These are phyloP conservation scores for Sminthurides bifidus DNA, from an alignment of 1,140 invertebrate species.

Conservation along the genomic window DNA sequence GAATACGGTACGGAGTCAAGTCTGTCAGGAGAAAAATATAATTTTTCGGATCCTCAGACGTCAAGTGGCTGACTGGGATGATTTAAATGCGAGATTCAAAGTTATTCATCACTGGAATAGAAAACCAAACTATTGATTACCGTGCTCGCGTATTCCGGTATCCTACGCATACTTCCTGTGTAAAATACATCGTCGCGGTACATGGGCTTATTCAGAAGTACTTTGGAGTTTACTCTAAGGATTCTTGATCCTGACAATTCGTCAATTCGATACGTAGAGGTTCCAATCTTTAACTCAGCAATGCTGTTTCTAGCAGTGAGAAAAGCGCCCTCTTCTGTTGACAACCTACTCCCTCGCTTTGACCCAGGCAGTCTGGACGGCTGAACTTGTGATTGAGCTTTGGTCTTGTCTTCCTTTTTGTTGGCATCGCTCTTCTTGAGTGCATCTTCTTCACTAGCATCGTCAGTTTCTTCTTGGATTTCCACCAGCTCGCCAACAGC, in stretches of 20 bases:
- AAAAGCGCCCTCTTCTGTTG: not conserved
- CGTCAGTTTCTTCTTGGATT: slow-evolving; percentile 30
- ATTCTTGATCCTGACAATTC: slow-evolving; percentile 23
- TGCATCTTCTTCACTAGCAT: slow-evolving; percentile 33
- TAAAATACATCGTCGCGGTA: slow-evolving; percentile 84
- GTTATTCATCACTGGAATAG: not conserved
- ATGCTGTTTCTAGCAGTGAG: not conserved
- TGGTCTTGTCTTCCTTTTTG: not conserved
- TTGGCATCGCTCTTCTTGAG: not conserved
- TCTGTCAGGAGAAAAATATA: no score
- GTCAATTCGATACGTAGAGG: slow-evolving; percentile 15
- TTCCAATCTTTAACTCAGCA: slow-evolving; percentile 7
- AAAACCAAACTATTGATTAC: slow-evolving; percentile 34
- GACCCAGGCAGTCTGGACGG: no score
- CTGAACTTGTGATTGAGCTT: not conserved
- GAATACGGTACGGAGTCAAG: no score
- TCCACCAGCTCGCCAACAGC: not conserved
- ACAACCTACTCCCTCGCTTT: no score
- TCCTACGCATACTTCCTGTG: slow-evolving; percentile 60
- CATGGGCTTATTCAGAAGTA: slow-evolving; percentile 44
- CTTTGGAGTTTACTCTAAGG: slow-evolving; percentile 17
- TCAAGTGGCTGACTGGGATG: no score
- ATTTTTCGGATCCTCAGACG: no score
- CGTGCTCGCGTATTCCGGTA: slow-evolving; percentile 69
- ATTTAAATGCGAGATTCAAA: not conserved